Evolutionary conservation across 1,140 invertebrate species (phyloP).

Genomic region (Rhagoletis pomonella): DNA sequence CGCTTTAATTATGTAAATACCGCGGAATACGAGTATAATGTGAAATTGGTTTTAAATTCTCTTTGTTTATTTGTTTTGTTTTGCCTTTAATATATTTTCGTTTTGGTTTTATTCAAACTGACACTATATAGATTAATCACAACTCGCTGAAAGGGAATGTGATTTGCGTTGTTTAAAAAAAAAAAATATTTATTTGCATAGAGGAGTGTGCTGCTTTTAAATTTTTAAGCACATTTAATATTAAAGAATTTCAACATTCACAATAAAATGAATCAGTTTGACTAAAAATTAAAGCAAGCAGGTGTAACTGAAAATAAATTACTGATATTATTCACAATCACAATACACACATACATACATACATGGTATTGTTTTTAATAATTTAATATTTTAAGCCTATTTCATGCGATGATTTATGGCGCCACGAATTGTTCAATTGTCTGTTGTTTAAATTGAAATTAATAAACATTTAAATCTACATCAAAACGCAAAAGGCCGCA

Average conservation of each 20-base stretch:
- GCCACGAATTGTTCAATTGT: neutral
- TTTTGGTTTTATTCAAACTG: too few relatives aligned
- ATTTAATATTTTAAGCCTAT: constrained; percentile 43
- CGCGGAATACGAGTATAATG: too few relatives aligned
- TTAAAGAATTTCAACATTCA: neutral
- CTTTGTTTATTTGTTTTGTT: neutral
- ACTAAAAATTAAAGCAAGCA: neutral
- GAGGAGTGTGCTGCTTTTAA: neutral
- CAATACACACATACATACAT: neutral
- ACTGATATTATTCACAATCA: neutral
- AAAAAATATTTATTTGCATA: neutral
- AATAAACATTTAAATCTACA: constrained; percentile 30
- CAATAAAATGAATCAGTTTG: neutral
- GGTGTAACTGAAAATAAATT: neutral
- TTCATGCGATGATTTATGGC: neutral
- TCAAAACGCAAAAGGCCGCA: neutral
- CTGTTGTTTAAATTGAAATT: neutral
- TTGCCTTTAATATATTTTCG: too few relatives aligned
- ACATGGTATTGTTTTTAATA: neutral
- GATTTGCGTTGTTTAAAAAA: neutral
- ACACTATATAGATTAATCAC: neutral
- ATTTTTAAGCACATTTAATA: neutral
- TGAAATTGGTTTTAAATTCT: neutral
- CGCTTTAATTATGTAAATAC: neutral
- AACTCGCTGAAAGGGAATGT: neutral